These are phyloP conservation scores for Trichacis sp. DNA, from an alignment of 2,888 invertebrate species.

Conservation along the genomic window DNA sequence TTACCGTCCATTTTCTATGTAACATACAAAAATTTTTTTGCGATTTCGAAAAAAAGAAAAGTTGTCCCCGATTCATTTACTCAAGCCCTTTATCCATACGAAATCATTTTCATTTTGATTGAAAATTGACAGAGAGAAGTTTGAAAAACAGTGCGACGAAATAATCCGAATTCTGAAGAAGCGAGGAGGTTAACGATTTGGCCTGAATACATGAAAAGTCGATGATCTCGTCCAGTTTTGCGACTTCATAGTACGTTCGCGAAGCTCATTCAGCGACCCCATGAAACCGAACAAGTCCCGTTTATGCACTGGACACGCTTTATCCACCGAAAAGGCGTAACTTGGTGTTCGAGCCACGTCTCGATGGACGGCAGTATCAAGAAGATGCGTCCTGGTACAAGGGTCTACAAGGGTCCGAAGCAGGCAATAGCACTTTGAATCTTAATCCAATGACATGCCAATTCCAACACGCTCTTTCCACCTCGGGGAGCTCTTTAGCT, in stretches of 20 bases:
- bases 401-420: slow-evolving; percentile 26
- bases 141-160: too few species aligned
- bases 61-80: too few species aligned
- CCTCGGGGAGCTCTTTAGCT: slow-evolving; percentile 41
- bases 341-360: slow-evolving; percentile 34
- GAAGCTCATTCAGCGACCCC: slow-evolving; percentile 16
- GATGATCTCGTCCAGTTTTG: too few species aligned
- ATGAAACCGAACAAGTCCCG: slow-evolving; percentile 22
- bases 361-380: slow-evolving; percentile 14
- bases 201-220: too few species aligned
- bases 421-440: slow-evolving; percentile 51
- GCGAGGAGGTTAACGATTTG: too few species aligned
- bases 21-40: too few species aligned
- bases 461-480: slow-evolving; percentile 51
- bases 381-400: slow-evolving; percentile 30
- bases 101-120: too few species aligned
- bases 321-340: slow-evolving; percentile 29
- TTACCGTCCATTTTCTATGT: too few species aligned
- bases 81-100: too few species aligned
- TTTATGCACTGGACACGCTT: slow-evolving; percentile 24
- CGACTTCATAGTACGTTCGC: neutral
- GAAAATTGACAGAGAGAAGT: too few species aligned
- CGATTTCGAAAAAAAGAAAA: too few species aligned
- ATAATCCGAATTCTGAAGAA: too few species aligned
- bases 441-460: slow-evolving; percentile 58